Percentiles rank a stretch among this genome's conserved stretches.
These are phyloP conservation scores for Aelia acuminata DNA, from an alignment of 2,888 invertebrate species.

Conservation along the genomic window DNA sequence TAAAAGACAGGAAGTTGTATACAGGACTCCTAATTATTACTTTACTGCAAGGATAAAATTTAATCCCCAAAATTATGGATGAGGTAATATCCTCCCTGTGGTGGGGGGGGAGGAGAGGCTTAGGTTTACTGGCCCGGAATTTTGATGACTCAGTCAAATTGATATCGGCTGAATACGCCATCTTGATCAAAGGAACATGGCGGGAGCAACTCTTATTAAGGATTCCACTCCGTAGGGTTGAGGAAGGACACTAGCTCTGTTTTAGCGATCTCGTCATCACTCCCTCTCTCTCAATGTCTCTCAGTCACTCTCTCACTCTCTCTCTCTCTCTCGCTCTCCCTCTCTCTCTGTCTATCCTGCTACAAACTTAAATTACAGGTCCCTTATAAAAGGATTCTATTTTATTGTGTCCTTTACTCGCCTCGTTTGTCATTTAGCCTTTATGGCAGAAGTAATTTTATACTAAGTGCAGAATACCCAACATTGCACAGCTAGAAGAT, in stretches of 20 bases:
- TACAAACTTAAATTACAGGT: constrained; percentile 4
- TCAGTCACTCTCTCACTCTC: neutral
- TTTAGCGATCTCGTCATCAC: neutral
- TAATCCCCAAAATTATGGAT: neutral
- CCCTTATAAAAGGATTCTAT: neutral
- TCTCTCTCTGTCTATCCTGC: neutral
- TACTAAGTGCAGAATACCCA: too few species aligned
- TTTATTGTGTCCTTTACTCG: neutral
- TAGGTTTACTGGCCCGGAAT: constrained; percentile 22
- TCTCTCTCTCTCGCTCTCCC: neutral
- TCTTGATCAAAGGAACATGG: neutral
- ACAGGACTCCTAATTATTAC: neutral
- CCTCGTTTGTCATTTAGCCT: neutral
- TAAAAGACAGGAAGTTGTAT: neutral
- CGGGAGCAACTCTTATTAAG: neutral
- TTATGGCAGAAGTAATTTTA: neutral
- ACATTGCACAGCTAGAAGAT: too few species aligned
- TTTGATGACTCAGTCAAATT: constrained; percentile 22
- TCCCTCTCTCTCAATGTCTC: neutral
- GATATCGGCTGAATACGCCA: constrained; percentile 4
- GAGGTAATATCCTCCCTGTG: neutral
- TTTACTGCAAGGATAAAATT: constrained; percentile 23
- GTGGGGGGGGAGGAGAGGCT: neutral
- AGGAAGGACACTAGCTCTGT: neutral
- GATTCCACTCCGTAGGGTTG: neutral